Evolutionary conservation across 1,140 invertebrate genomes (phyloP), one percentile per base, ranked within the genome.

Genomic region (Bombus superbus): DNA sequence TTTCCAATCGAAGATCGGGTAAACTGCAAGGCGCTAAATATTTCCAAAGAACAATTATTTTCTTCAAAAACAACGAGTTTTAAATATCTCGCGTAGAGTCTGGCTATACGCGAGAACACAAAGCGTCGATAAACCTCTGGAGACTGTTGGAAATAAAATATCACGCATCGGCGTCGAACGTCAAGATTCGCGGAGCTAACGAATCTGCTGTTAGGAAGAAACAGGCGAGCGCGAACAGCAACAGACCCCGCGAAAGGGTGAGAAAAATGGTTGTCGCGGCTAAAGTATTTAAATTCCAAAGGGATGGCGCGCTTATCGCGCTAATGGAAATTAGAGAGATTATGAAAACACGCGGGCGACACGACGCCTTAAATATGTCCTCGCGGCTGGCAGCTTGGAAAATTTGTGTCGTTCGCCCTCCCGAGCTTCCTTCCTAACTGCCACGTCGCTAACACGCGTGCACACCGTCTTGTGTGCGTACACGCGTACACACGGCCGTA

Each of bases 311-410:
- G 32, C 78, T 89, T 89, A 86, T 92, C 85, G 57, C 85, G 84
- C 86, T 93, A 92, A 93, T 93, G 92, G 90, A 92, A 93, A 93
- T 93, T 93, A 92, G 90, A 88, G 84, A 92, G 92, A 93, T 93
- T 92, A 92, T 91, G 87, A 89, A 89, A 90, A 91, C 87, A 90
- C 86, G 89, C 80, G 88, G 87, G 83, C 82, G 71, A 87, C 89
- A 83, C 81, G 71, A 86, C 89, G 89, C 88, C 91, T 92, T 90
- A 90, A 90, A 91, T 91, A 91, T 77, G 88, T 87, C 83, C 73
- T 76, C 72, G 42, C 81, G 72, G 82, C 75, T 89, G 79, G 72
- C 74, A 82, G 25, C 57, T 47, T 64, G 86, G 91, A 87, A 92
- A 92, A 92, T 91, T 92, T 92, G 90, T 89, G 88, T 87, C 80